Conservation (phyloP, 2,797 vertebrate species). For the Carcharodon carcharias region DNA sequence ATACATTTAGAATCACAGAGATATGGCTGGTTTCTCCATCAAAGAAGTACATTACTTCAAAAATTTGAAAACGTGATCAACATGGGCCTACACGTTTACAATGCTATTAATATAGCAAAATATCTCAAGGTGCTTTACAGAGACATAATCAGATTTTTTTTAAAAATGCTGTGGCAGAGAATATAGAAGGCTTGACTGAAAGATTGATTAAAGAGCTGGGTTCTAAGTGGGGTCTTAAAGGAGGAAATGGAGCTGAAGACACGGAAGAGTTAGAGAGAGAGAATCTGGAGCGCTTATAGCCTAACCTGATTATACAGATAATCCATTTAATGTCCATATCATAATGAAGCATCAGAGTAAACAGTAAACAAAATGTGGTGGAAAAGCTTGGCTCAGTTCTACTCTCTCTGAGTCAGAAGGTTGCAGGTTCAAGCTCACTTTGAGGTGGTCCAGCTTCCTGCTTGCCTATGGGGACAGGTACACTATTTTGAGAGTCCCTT, state of each 20-base stretch:
- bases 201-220: not conserved
- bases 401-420: not conserved
- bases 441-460: not conserved
- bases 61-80: not conserved
- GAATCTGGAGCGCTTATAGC: not conserved
- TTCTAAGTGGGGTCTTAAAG: not conserved
- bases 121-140: not conserved
- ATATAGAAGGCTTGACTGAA: not conserved
- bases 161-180: not conserved
- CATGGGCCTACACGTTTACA: not conserved
- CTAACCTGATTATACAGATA: not conserved
- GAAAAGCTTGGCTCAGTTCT: not conserved
- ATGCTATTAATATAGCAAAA: not conserved
- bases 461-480: not conserved
- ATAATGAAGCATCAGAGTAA: not conserved
- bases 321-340: not conserved
- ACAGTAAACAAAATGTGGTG: not conserved
- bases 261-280: not conserved
- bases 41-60: not conserved
- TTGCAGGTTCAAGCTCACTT: not conserved
- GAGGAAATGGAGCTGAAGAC: not conserved
- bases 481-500: not conserved
- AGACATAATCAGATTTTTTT: too few relatives aligned
- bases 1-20: not conserved
- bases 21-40: not conserved